Evolutionary conservation across 2,797 vertebrate genomes (phyloP), one percentile per base, ranked within the genome.

Genomic region (Carduelis carduelis): DNA sequence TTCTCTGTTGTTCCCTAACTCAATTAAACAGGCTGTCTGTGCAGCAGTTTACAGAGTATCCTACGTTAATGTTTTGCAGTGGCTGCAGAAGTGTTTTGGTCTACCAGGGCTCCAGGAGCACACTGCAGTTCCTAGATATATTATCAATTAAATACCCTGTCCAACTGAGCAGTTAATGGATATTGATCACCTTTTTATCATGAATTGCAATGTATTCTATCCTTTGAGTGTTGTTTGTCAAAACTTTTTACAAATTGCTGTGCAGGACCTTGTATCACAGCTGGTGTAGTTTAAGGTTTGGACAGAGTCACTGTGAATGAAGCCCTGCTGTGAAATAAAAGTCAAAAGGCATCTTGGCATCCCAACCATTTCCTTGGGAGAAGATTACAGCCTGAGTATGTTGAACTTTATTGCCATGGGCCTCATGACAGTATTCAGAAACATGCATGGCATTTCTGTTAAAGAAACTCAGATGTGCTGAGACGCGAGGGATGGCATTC

Each of bases 291-390:
- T 98, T 98, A 98, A 98, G 96, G 96, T 97, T 98, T 98, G 97
- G 98, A 98, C 94, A 98, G 98, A 98, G 96, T 97, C 98, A 98
- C 96, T 97, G 98, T 98, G 97, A 98, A 98, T 98, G 97, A 98
- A 98, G 97, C 97, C 98, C 98, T 98, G 98, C 98, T 98, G 98
- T 98, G 98, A 98, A 98, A 97, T 98, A 96, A 97, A 98, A 98
- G 97, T 98, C 97, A 96, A 97, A 98, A 98, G 98, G 97, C 98
- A 98, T 98, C 98, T 98, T 99, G 99, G 99, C 99, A 99, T 99
- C 98, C 98, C 98, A 99, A 98, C 98, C 98, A 99, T 99, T 99
- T 99, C 99, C 99, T 99, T 98, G 98, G 97, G 98, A 98, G 98
- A 98, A 98, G 98, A 98, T 99, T 99, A 98, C 98, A 98, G 98